Percentiles rank a stretch among this genome's conserved stretches.
Evolutionary conservation across 2,888 invertebrate species (phyloP).

Genomic region (Parthenolecanium corni): DNA sequence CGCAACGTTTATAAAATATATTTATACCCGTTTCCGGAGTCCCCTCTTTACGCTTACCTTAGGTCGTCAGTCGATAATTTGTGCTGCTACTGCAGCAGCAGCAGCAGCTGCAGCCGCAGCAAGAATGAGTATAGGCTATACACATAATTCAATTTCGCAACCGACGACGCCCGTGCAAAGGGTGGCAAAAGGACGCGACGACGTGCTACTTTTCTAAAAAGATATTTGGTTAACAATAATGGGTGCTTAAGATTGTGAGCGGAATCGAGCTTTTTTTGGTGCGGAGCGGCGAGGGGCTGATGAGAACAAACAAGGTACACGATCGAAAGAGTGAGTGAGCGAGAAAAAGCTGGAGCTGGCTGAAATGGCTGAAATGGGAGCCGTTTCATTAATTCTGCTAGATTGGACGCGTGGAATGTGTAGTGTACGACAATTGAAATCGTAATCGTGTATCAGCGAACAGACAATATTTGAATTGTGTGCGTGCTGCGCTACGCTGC

Average conservation of each 20-base stretch:
- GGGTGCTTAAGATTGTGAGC: constrained; percentile 24
- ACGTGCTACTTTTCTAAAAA: constrained; percentile 13
- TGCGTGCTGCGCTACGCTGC: not conserved
- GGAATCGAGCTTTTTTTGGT: constrained; percentile 3
- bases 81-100: too few relatives aligned
- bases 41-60: too few relatives aligned
- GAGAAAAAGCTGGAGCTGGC: too few relatives aligned
- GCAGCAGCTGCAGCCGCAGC: too few relatives aligned
- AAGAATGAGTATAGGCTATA: not conserved
- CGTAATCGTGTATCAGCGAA: constrained; percentile 2
- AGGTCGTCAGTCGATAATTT: too few relatives aligned
- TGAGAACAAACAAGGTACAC: constrained; percentile 25
- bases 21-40: constrained; percentile 17
- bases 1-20: constrained; percentile 11
- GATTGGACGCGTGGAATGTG: constrained; percentile 26
- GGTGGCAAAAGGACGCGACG: not conserved
- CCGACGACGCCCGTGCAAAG: not conserved
- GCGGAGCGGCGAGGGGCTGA: constrained; percentile 7
- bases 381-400: constrained; percentile 25
- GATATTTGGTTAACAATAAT: constrained; percentile 25
- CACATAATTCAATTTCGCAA: constrained; percentile 17
- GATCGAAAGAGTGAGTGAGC: constrained; percentile 4
- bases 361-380: too few relatives aligned
- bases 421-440: constrained; percentile 24
- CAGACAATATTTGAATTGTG: constrained; percentile 27